A percentile compares a stretch with the other conserved stretches of the same genome.
phyloP scores from a whole-genome alignment of 2,888 invertebrate species.

The Rutpela maculata region DNA sequence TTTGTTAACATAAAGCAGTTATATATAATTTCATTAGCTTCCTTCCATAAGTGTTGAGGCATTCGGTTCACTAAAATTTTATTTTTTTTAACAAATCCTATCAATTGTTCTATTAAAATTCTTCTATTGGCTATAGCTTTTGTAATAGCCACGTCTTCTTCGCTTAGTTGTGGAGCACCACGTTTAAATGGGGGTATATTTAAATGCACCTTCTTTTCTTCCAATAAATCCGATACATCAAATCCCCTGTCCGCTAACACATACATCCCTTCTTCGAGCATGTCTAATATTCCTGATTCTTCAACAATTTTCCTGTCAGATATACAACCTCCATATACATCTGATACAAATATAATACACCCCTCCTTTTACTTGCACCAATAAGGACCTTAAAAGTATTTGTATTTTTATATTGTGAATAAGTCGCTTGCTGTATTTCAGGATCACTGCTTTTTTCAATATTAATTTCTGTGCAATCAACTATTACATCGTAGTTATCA shows the following conservation, averaged over 20 bases:
- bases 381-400: constrained; percentile 46
- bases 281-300: constrained; percentile 36
- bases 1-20: not conserved
- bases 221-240: constrained; percentile 40
- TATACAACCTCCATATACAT: constrained; percentile 40
- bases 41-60: not conserved
- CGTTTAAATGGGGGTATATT: constrained; percentile 39
- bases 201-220: constrained; percentile 35
- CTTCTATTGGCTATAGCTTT: not conserved
- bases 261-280: constrained; percentile 17
- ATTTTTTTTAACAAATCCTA: not conserved
- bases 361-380: constrained; percentile 35
- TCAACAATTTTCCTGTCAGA: too few relatives aligned
- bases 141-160: not conserved
- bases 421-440: constrained; percentile 39
- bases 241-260: constrained; percentile 39
- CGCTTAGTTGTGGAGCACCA: not conserved
- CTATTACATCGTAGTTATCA: too few relatives aligned
- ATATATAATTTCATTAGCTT: not conserved
- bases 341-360: constrained; percentile 28
- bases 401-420: constrained; percentile 41
- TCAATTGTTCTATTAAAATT: not conserved
- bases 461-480: constrained; percentile 36
- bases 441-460: constrained; percentile 36
- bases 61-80: not conserved